Conservation (phyloP, 2,797 vertebrate genomes). For the Falco columbarius region DNA sequence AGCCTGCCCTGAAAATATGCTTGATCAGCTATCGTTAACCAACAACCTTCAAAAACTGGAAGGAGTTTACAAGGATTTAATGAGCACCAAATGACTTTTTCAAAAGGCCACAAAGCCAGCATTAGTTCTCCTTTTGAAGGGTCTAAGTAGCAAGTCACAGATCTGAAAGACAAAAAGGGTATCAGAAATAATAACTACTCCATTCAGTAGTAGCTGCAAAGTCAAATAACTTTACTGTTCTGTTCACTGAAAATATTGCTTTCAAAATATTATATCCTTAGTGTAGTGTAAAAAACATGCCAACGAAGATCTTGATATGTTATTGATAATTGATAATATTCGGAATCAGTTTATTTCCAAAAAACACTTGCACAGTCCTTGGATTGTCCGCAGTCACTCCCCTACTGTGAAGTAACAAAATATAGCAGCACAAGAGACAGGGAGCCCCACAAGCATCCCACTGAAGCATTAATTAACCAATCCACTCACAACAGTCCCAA, state of each 20-base stretch:
- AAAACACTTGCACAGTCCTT: neutral
- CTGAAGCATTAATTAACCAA: neutral
- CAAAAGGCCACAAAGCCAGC: neutral
- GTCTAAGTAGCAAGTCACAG: neutral
- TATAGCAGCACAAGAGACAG: neutral
- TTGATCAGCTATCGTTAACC: neutral
- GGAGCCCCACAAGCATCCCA: fast-evolving
- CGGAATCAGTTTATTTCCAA: neutral
- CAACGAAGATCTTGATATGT: neutral
- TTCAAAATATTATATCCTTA: neutral
- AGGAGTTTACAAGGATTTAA: neutral
- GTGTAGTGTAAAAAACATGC: neutral
- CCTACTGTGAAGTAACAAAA: neutral
- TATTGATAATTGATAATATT: neutral
- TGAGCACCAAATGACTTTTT: neutral
- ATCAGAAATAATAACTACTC: neutral
- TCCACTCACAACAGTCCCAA: neutral
- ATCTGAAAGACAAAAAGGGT: neutral
- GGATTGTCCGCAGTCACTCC: neutral
- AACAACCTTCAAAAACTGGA: neutral
- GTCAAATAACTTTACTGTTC: neutral
- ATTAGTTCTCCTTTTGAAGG: neutral
- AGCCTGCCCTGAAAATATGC: neutral
- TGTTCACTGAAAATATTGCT: neutral
- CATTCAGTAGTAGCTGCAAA: neutral